Evolutionary conservation across 1,140 invertebrate species (phyloP).

Genomic region (Bemisia tabaci): DNA sequence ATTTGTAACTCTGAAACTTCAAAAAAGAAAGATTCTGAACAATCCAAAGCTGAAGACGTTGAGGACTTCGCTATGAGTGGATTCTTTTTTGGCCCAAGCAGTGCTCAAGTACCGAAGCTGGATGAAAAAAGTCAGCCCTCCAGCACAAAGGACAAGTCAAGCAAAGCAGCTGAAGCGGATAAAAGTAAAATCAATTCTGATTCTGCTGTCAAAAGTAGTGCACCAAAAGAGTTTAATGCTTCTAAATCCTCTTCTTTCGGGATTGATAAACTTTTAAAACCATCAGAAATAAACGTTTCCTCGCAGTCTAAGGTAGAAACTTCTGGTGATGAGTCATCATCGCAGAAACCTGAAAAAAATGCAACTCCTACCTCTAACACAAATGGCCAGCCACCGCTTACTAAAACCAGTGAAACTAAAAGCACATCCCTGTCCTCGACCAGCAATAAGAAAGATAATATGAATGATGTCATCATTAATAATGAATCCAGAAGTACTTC

Average conservation of each 20-base stretch:
- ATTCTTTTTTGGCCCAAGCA: slow-evolving; percentile 22
- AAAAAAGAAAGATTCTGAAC: slow-evolving; percentile 6
- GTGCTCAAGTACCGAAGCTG: not conserved
- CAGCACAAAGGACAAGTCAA: not conserved
- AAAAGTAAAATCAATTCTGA: not conserved
- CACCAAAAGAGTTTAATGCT: not conserved
- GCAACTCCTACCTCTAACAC: no score
- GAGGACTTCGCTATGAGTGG: slow-evolving; percentile 10
- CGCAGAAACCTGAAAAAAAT: no score
- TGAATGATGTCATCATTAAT: no score
- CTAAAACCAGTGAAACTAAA: no score
- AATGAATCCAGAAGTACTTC: not conserved
- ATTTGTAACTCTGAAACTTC: slow-evolving; percentile 20
- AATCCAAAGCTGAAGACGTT: slow-evolving; percentile 10
- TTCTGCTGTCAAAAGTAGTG: not conserved
- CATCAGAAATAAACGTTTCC: not conserved
- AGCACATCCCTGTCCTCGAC: no score
- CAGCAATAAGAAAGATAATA: no score
- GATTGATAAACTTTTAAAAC: not conserved
- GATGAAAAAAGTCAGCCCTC: not conserved
- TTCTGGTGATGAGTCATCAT: no score
- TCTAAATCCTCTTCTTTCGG: not conserved
- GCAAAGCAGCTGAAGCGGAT: not conserved
- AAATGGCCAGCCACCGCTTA: no score
- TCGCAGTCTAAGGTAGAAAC: no score